A percentile compares a stretch with the other conserved stretches of the same genome.
Conservation (phyloP, 2,113 vertebrate genomes). For the Cottus gobio region DNA sequence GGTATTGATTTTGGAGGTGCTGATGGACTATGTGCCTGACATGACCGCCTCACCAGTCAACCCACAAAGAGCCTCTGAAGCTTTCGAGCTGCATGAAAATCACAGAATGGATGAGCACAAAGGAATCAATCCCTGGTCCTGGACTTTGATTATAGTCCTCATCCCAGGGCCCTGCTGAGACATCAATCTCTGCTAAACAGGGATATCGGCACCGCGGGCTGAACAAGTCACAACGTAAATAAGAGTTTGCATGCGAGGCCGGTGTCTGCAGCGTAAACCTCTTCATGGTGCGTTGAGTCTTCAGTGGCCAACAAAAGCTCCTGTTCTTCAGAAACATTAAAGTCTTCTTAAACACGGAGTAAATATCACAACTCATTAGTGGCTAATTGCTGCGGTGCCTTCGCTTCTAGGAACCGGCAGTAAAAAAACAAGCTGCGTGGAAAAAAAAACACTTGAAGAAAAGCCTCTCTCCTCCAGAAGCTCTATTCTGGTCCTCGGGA, state of each 20-base stretch:
- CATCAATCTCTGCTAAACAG: slow-evolving; percentile 51
- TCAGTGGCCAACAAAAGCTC: slow-evolving; percentile 25
- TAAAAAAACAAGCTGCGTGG: slow-evolving; percentile 36
- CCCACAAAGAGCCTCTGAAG: slow-evolving; percentile 45
- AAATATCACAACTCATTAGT: slow-evolving; percentile 23
- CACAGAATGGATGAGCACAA: slow-evolving; percentile 43
- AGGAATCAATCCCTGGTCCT: slow-evolving; percentile 55
- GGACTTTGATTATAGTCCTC: slow-evolving; percentile 60
- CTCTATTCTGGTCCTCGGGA: slow-evolving; percentile 11
- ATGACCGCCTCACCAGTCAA: slow-evolving; percentile 31
- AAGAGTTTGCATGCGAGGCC: slow-evolving; percentile 26
- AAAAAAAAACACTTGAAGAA: neutral
- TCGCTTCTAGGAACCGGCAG: neutral
- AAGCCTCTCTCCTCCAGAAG: neutral
- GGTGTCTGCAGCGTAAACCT: slow-evolving; percentile 8
- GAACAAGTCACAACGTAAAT: slow-evolving; percentile 52
- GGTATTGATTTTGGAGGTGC: slow-evolving; percentile 58
- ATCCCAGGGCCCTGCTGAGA: slow-evolving; percentile 27
- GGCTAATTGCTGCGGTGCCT: slow-evolving; percentile 28
- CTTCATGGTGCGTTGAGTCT: slow-evolving; percentile 31
- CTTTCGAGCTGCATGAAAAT: slow-evolving; percentile 43
- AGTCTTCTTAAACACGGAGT: slow-evolving; percentile 17
- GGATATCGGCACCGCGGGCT: slow-evolving; percentile 24
- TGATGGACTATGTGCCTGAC: slow-evolving; percentile 26
- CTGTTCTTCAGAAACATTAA: slow-evolving; percentile 22